Conservation (phyloP, 2,888 invertebrate species). For the Phlogophora meticulosa region DNA sequence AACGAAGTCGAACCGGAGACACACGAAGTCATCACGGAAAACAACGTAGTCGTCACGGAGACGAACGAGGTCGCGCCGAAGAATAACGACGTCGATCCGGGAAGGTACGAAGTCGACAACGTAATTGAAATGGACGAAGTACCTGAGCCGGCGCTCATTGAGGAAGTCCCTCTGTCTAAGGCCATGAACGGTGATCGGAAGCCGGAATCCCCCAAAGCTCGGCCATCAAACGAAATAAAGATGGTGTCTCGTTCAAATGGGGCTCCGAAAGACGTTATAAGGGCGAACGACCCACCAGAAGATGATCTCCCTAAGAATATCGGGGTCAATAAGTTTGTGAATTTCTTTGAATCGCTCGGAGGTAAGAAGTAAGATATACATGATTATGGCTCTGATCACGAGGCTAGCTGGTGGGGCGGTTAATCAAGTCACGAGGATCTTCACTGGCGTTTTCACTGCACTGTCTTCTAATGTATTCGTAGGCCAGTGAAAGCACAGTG, state of each 20-base stretch:
- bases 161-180: slow-evolving; percentile 15
- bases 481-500: too few species aligned
- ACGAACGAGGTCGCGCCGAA: slow-evolving; percentile 35
- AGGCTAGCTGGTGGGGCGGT: background rate
- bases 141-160: slow-evolving; percentile 43
- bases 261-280: slow-evolving; percentile 83
- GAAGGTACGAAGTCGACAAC: slow-evolving; percentile 45
- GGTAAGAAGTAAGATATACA: slow-evolving; percentile 81
- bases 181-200: slow-evolving; percentile 53
- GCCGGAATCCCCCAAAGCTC: slow-evolving; percentile 52
- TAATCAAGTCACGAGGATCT: too few species aligned
- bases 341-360: slow-evolving; percentile 88
- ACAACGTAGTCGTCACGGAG: slow-evolving; percentile 28
- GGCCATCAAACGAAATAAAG: slow-evolving; percentile 87
- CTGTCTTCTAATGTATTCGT: too few species aligned
- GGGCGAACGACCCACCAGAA: slow-evolving; percentile 88
- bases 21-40: slow-evolving; percentile 29
- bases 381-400: background rate
- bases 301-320: slow-evolving; percentile 88
- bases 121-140: slow-evolving; percentile 33
- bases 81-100: slow-evolving; percentile 30
- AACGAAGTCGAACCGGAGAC: slow-evolving; percentile 32
- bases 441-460: too few species aligned
- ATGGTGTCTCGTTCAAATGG: slow-evolving; percentile 82
- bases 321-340: slow-evolving; percentile 88